Evolutionary conservation across 2,888 invertebrate species (phyloP).

Genomic region (Alloplasta piceator): DNA sequence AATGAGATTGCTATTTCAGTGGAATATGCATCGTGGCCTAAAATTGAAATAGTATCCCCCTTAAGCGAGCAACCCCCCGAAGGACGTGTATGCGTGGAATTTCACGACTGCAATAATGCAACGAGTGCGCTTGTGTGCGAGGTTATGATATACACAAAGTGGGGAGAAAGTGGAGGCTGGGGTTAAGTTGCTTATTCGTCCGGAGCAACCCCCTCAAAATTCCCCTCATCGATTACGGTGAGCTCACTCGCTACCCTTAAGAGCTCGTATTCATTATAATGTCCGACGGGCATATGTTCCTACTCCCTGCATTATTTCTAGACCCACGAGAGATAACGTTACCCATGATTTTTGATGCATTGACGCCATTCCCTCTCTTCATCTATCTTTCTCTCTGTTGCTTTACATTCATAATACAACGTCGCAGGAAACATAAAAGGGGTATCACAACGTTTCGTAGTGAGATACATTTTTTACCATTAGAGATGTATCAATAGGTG

Average conservation of each 20-base stretch:
- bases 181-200: conserved; percentile 52
- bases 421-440: conserved; percentile 25
- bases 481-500: conserved; percentile 30
- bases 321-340: conserved; percentile 76
- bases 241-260: conserved; percentile 15
- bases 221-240: conserved; percentile 28
- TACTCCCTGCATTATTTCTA: conserved; percentile 64
- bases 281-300: conserved; percentile 68
- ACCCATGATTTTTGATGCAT: conserved; percentile 79
- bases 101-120: conserved; percentile 27
- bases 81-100: conserved; percentile 36
- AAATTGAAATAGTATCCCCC: conserved; percentile 63
- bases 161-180: conserved; percentile 41
- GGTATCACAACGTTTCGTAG: conserved; percentile 50
- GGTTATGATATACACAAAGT: not conserved
- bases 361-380: conserved; percentile 11
- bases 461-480: conserved; percentile 65
- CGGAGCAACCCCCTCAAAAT: not conserved
- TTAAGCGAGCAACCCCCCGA: conserved; percentile 13
- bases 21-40: conserved; percentile 39
- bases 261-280: conserved; percentile 64
- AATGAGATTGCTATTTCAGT: conserved; percentile 61
- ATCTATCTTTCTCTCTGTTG: not conserved
- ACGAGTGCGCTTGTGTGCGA: conserved; percentile 3
- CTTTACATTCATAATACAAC: conserved; percentile 25